Conservation (phyloP, 2,888 invertebrate species). For the Enchytraeus crypticus region DNA sequence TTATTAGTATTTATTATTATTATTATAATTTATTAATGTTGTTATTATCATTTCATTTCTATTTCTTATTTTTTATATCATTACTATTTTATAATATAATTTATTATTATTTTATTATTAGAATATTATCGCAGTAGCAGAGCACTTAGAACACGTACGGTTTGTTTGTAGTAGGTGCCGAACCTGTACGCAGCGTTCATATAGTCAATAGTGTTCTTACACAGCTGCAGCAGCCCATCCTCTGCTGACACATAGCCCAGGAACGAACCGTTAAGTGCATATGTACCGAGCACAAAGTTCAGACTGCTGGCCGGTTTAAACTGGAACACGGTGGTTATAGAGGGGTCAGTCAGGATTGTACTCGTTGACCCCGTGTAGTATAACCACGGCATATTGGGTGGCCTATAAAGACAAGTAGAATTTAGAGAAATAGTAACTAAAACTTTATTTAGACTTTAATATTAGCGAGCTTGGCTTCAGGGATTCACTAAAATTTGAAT, state of each 20-base stretch:
- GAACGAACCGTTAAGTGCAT: slow-evolving; percentile 43
- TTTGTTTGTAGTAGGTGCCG: slow-evolving; percentile 41
- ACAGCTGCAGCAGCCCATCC: slow-evolving; percentile 47
- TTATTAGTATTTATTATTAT: too few species aligned
- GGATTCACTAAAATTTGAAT: too few species aligned
- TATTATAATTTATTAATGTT: too few species aligned
- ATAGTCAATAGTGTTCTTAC: slow-evolving; percentile 33
- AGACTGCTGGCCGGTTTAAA: slow-evolving; percentile 27
- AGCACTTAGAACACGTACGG: too few species aligned
- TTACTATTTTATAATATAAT: too few species aligned
- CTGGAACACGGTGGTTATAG: slow-evolving; percentile 34
- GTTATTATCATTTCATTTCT: too few species aligned
- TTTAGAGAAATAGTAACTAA: too few species aligned
- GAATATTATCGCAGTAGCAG: too few species aligned
- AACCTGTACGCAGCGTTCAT: slow-evolving; percentile 46
- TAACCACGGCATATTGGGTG: slow-evolving; percentile 34
- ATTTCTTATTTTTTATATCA: too few species aligned
- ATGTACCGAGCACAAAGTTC: slow-evolving; percentile 33
- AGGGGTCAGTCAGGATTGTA: slow-evolving; percentile 22
- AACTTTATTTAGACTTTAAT: too few species aligned
- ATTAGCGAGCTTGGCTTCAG: too few species aligned
- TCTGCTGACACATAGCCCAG: slow-evolving; percentile 36
- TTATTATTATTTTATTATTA: too few species aligned
- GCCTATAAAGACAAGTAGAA: slow-evolving; percentile 26
- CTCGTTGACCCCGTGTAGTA: slow-evolving; percentile 28